Conservation (phyloP, 2,113 vertebrate genomes). For the Gasterosteus nipponicus region DNA sequence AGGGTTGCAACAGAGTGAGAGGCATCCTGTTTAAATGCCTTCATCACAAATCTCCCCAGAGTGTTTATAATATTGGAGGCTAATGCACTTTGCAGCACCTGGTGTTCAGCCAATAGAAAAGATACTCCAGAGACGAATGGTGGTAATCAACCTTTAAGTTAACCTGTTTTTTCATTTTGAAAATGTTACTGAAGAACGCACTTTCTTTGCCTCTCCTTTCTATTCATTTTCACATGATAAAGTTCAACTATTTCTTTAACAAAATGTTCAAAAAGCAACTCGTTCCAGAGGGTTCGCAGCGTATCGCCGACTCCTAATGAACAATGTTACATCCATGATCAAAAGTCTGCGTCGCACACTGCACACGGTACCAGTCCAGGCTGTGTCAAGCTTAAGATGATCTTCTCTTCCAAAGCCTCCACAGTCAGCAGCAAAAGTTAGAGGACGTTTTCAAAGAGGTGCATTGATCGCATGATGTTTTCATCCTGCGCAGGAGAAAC, state of each 20-base stretch:
- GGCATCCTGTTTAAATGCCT: not conserved
- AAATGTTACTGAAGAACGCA: not conserved
- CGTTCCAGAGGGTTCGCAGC: slow-evolving; percentile 67
- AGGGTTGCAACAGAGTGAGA: slow-evolving; percentile 5
- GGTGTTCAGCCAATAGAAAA: slow-evolving; percentile 8
- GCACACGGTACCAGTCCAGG: slow-evolving; percentile 71
- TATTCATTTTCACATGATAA: not conserved
- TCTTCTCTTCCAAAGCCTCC: slow-evolving; percentile 72
- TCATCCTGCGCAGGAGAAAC: slow-evolving; percentile 87
- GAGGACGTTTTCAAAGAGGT: slow-evolving; percentile 99
- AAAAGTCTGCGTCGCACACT: slow-evolving; percentile 73
- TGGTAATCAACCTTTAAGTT: slow-evolving; percentile 9
- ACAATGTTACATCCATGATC: slow-evolving; percentile 54
- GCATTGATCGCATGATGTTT: slow-evolving; percentile 99
- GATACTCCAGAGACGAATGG: slow-evolving; percentile 23
- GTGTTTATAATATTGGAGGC: not conserved
- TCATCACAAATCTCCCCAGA: slow-evolving; percentile 4
- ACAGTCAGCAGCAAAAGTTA: slow-evolving; percentile 75
- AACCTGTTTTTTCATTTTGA: slow-evolving; percentile 3
- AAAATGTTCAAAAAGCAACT: slow-evolving; percentile 5
- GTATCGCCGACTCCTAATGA: slow-evolving; percentile 47
- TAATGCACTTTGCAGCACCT: slow-evolving; percentile 1
- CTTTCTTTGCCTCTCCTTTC: not conserved
- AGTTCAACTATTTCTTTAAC: not conserved
- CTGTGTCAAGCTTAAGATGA: slow-evolving; percentile 75